A percentile compares a stretch with the other conserved stretches of the same genome.
These are phyloP conservation scores for Netelia melanura DNA, from an alignment of 2,888 invertebrate species.

Conservation along the genomic window DNA sequence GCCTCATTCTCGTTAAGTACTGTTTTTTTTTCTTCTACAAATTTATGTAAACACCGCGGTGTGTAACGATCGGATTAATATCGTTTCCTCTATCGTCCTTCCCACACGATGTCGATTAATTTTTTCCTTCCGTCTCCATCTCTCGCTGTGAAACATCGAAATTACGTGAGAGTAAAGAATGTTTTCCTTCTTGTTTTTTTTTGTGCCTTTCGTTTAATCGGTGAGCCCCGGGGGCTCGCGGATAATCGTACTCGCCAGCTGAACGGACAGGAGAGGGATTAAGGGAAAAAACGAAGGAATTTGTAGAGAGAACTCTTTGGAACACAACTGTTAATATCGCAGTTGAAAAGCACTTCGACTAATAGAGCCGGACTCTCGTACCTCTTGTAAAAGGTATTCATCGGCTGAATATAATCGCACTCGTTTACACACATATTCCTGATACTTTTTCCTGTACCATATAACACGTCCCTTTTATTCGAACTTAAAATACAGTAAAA, in stretches of 20 bases:
- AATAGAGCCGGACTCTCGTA: constrained; percentile 37
- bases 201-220: constrained; percentile 26
- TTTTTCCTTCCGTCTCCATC: constrained; percentile 39
- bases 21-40: neutral
- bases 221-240: neutral
- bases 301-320: constrained; percentile 43
- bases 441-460: constrained; percentile 12
- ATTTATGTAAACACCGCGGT: constrained; percentile 10
- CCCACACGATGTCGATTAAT: constrained; percentile 36
- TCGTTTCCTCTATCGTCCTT: constrained; percentile 20
- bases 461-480: constrained; percentile 8
- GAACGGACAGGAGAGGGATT: neutral
- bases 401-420: constrained; percentile 40
- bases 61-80: constrained; percentile 19
- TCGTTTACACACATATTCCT: constrained; percentile 8
- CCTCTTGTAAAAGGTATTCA: constrained; percentile 22
- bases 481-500: constrained; percentile 2
- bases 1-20: neutral
- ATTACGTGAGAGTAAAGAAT: constrained; percentile 33
- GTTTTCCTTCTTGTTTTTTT: constrained; percentile 20
- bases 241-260: constrained; percentile 37
- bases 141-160: constrained; percentile 28
- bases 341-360: constrained; percentile 57
- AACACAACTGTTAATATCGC: constrained; percentile 49
- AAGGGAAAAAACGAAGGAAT: constrained; percentile 25